phyloP scores from a whole-genome alignment of 2,797 vertebrate genomes.

The Aotus griseimembra region DNA sequence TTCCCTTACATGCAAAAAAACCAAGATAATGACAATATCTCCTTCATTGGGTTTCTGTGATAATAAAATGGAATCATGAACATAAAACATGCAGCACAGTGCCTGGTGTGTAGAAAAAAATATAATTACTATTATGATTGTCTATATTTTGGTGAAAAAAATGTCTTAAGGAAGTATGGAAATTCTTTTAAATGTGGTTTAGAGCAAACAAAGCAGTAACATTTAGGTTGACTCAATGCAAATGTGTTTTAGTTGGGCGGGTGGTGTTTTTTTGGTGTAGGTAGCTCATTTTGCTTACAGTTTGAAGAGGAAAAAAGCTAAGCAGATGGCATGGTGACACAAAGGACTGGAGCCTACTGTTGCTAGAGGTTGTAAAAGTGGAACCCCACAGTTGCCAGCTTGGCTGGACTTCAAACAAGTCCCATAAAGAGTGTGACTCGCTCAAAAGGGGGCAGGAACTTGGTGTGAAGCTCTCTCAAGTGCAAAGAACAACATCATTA shows the following conservation, averaged over 20 bases:
- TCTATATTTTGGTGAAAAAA: not conserved
- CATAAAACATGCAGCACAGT: not conserved
- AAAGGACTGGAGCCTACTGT: constrained; percentile 81
- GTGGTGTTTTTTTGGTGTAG: not conserved
- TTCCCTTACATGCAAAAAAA: constrained; percentile 13
- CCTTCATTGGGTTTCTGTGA: not conserved
- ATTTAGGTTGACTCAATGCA: not conserved
- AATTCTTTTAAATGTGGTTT: not conserved
- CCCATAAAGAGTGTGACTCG: constrained; percentile 78
- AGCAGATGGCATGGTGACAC: constrained; percentile 85
- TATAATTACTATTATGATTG: not conserved
- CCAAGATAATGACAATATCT: not conserved
- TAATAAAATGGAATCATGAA: not conserved
- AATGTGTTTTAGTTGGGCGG: not conserved
- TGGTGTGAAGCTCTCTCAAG: constrained; percentile 69
- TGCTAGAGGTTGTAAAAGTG: constrained; percentile 80
- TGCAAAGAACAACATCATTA: constrained; percentile 58
- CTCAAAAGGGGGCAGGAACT: constrained; percentile 76
- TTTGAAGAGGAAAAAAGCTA: constrained; percentile 77
- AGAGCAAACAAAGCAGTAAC: not conserved
- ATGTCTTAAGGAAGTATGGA: not conserved
- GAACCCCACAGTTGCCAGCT: constrained; percentile 83
- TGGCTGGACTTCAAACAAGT: constrained; percentile 83
- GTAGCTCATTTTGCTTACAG: constrained; percentile 38
- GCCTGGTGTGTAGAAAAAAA: not conserved